Evolutionary conservation across 2,888 invertebrate genomes (phyloP), one percentile per base, ranked within the genome.

Genomic region (Drosophila ochracea): DNA sequence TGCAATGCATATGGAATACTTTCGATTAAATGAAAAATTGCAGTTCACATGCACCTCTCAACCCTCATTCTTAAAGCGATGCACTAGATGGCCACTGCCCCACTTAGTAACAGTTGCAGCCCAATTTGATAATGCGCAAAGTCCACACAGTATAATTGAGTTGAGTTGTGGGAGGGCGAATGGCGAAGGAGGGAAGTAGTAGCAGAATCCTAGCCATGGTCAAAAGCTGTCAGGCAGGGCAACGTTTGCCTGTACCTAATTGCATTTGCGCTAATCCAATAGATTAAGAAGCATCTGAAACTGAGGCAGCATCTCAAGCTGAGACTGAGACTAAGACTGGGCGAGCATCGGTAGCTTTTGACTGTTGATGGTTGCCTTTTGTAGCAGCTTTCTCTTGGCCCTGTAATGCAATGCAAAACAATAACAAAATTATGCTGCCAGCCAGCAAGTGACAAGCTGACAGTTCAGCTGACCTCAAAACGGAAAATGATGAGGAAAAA

Each of bases 181-280:
- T 16, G 16, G 11, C 2, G 10, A 5, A 37, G 31, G n/a, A 5
- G 11, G 25, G 13, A 1, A 16, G 47, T 47, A 31, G 37, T 1
- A 13, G 47, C 16, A 39, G 39, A 33, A 68, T 43, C 75, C 64
- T 60, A 41, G 50, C 57, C 55, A 43, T 59, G 68, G 63, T 65
- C 55, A 62, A 60, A 77, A 62, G 81, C 55, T 78, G 65, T 65
- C 59, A 49, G 58, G 54, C 63, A 25, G 19, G 41, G 62, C 74
- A 68, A 72, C 80, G 75, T 83, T 90, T 78, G 80, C 86, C 75
- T 66, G 60, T 57, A 70, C 72, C 72, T 85, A 90, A 84, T 84
- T 90, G 86, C 83, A 76, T 90, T 90, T 80, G 52, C 83, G 75
- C 89, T 84, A 84, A 84, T 84, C 86, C 75, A 85, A 88, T 90